phyloP scores from a whole-genome alignment of 2,113 vertebrate genomes.

The Clarias gariepinus region DNA sequence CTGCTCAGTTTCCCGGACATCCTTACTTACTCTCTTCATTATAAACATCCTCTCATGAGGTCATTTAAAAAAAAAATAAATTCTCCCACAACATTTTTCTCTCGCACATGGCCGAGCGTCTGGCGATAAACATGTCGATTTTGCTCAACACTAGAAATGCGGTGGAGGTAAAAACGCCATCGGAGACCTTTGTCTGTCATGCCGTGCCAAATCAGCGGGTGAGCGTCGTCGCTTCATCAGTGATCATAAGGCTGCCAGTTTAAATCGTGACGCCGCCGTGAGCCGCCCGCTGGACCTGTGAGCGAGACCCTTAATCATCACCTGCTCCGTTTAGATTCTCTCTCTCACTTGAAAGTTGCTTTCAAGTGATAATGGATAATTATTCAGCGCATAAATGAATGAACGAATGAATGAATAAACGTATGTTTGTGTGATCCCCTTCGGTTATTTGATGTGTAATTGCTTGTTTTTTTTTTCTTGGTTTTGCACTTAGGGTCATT shows the following conservation, averaged over 20 bases:
- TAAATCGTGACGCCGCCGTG: not conserved
- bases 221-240: too few relatives aligned
- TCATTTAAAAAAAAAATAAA: too few relatives aligned
- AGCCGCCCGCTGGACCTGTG: not conserved
- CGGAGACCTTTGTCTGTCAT: not conserved
- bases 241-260: not conserved
- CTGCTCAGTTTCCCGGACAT: not conserved
- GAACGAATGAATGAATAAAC: not conserved
- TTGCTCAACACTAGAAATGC: not conserved
- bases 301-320: constrained; percentile 8
- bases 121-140: not conserved
- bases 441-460: not conserved
- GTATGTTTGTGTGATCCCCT: not conserved
- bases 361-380: constrained; percentile 20
- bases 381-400: constrained; percentile 7
- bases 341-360: constrained; percentile 3
- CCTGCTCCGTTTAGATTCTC: not conserved
- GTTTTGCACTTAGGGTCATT: not conserved
- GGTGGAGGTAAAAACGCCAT: not conserved
- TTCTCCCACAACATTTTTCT: not conserved
- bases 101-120: not conserved
- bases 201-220: not conserved
- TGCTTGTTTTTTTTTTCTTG: not conserved
- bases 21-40: not conserved
- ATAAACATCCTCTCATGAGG: not conserved